Percentiles rank a stretch among this genome's conserved stretches.
Evolutionary conservation across 2,797 vertebrate genomes (phyloP).

Genomic region (Paguma larvata): DNA sequence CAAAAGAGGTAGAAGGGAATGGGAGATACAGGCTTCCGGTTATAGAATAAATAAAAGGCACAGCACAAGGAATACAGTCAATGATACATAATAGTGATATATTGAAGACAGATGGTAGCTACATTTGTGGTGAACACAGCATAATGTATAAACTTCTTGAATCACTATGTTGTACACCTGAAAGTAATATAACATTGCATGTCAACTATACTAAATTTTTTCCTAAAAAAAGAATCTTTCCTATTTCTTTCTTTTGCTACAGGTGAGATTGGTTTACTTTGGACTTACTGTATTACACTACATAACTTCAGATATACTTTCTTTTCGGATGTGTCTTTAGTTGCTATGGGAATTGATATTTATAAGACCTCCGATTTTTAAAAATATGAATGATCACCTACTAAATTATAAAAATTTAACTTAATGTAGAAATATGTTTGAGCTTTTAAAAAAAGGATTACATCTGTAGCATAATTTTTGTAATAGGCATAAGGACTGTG

Average conservation of each 20-base stretch:
- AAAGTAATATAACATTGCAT: not conserved
- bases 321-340: slow-evolving; percentile 35
- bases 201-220: not conserved
- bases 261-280: not conserved
- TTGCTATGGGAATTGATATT: not conserved
- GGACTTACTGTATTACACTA: not conserved
- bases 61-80: not conserved
- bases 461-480: not conserved
- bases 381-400: not conserved
- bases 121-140: not conserved
- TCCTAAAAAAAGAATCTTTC: not conserved
- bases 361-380: not conserved
- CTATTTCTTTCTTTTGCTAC: not conserved
- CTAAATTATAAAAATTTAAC: not conserved
- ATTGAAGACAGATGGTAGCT: not conserved
- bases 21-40: not conserved
- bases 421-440: slow-evolving; percentile 10
- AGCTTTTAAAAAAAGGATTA: slow-evolving; percentile 23
- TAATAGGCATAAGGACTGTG: not conserved
- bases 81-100: not conserved
- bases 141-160: not conserved
- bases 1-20: not conserved
- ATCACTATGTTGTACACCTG: not conserved
- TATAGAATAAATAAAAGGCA: not conserved
- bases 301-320: not conserved